Evolutionary conservation across 2,888 invertebrate species (phyloP).

Genomic region (Pristionchus exspectatus): DNA sequence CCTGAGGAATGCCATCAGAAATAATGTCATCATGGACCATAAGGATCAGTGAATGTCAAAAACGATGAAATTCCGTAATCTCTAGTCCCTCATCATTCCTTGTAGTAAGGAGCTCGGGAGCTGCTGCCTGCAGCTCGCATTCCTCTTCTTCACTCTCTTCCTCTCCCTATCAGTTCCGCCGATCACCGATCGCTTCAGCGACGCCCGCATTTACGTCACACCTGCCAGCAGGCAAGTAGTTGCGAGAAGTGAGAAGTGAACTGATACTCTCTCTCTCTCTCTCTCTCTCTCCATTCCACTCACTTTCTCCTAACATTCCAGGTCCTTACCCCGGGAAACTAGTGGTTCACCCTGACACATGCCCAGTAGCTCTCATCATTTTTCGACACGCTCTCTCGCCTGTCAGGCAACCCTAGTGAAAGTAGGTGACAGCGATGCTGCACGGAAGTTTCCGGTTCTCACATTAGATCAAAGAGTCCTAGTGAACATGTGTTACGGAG

Average conservation of each 20-base stretch:
- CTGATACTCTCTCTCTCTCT: background rate
- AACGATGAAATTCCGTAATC: background rate
- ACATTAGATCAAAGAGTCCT: no score
- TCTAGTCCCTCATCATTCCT: background rate
- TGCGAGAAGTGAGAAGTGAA: no score
- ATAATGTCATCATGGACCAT: background rate
- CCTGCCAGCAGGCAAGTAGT: background rate
- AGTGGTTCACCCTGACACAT: no score
- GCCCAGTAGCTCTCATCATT: no score
- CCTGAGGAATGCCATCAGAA: background rate
- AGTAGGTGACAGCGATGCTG: background rate
- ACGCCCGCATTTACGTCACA: slow-evolving; percentile 5
- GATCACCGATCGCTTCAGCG: slow-evolving; percentile 24
- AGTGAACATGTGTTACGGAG: no score
- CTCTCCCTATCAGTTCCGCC: slow-evolving; percentile 39
- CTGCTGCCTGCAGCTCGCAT: background rate
- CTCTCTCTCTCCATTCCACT: background rate
- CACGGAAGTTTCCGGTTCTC: background rate
- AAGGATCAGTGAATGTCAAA: no score
- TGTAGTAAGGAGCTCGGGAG: background rate
- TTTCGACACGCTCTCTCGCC: background rate
- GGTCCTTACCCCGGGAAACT: no score
- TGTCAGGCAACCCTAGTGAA: background rate
- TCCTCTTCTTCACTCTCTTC: slow-evolving; percentile 12
- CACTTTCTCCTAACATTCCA: background rate